Evolutionary conservation across 2,113 vertebrate species (phyloP).

Genomic region (Sula dactylatra): DNA sequence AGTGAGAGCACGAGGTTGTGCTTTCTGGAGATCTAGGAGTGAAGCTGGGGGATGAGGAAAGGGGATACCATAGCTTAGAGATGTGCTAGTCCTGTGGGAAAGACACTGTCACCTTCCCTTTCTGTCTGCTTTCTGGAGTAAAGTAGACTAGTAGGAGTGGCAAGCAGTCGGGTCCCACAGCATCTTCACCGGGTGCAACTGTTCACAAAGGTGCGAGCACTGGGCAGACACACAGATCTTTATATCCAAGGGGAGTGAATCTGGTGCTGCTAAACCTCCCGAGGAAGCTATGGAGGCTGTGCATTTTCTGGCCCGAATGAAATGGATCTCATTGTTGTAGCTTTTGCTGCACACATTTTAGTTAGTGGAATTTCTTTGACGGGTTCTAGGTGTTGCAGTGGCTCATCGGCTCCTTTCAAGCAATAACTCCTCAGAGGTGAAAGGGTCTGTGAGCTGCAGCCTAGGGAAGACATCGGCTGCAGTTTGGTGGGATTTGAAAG

Average conservation of each 20-base stretch:
- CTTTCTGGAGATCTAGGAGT: neutral
- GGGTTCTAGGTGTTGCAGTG: neutral
- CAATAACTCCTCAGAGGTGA: neutral
- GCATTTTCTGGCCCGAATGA: neutral
- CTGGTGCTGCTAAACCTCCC: neutral
- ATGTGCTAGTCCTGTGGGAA: neutral
- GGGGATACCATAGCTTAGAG: neutral
- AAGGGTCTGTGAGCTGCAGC: neutral
- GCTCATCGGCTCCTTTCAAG: neutral
- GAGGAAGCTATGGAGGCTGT: neutral
- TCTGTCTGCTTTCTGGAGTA: neutral
- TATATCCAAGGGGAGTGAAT: neutral
- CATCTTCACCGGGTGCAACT: too few species aligned
- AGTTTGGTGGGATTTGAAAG: neutral
- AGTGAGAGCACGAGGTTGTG: neutral
- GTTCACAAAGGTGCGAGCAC: too few species aligned
- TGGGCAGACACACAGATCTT: neutral
- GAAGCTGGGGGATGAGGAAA: neutral
- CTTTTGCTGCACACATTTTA: rapidly evolving
- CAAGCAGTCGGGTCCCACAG: neutral
- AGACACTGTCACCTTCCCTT: neutral
- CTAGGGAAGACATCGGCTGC: neutral
- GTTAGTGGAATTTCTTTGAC: neutral
- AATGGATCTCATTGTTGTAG: neutral
- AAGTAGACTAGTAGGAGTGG: neutral